Evolutionary conservation across 1,140 invertebrate species (phyloP), one percentile per base, ranked within the genome.

Genomic region (Caenorhabditis tropicalis): DNA sequence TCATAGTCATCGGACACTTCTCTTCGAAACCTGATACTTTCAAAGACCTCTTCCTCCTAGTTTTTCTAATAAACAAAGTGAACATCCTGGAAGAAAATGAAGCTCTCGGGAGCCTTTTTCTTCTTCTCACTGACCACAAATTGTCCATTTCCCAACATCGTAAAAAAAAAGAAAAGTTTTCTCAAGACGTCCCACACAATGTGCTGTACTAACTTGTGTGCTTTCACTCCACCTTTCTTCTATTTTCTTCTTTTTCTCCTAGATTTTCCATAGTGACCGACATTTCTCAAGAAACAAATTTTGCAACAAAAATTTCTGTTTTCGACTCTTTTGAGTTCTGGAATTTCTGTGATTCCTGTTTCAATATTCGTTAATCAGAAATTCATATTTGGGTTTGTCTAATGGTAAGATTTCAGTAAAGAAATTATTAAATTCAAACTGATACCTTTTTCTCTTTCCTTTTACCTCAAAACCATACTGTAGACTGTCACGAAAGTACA

Each of bases 11-110:
- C 36, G 65, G 65, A 74, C 65, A 74, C 65, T 31, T 16, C n/a
- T 56, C 27, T 27, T 56, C 2, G 65, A 74, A 74, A 74, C 43
- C 65, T n/a, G 65, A 74, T 74, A 74, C 36, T 46, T 33, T 39
- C 31, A 36, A n/a, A n/a, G 12, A 51, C 49, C 49, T 21, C 58
- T 65, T n/a, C n/a, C 33, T n/a, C 21, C 65, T 39, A 43, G 19
- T 74, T 74, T 74, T 74, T 74, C 65, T 74, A 74, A 74, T 74
- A 74, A 74, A 74, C 65, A 74, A 74, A 74, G n/a, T 74, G 65
- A 74, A 74, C 65, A 74, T 74, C 65, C 65, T 74, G 65, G 24
- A 56, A n/a, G n/a, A 56, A n/a, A 27, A n/a, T 27, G 24, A 43
- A 74, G 36, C 65, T 74, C 36, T 74, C 43, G 2, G 12, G 48